phyloP scores from a whole-genome alignment of 1,140 invertebrate genomes.

The Eciton burchellii region DNA sequence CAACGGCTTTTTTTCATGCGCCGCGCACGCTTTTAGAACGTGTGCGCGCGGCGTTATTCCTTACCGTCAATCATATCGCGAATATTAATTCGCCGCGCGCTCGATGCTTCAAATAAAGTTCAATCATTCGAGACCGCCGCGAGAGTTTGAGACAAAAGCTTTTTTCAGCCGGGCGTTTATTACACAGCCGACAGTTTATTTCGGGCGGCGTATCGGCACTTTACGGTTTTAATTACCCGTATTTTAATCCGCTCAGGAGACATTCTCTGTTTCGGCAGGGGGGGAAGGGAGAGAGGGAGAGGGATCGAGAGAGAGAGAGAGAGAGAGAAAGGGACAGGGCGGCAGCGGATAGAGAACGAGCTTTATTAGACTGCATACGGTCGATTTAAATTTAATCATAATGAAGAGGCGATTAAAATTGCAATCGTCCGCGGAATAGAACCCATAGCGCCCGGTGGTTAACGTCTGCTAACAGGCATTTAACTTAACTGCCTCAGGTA shows the following conservation, averaged over 20 bases:
- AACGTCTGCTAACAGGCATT: constrained; percentile 85
- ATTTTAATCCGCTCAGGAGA: constrained; percentile 80
- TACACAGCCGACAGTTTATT: constrained; percentile 81
- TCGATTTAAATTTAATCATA: constrained; percentile 85
- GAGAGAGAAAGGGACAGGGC: neutral
- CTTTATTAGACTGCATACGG: constrained; percentile 78
- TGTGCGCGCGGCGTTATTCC: constrained; percentile 53
- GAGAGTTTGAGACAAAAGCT: constrained; percentile 78
- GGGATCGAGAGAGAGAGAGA: neutral
- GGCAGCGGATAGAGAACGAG: constrained; percentile 72
- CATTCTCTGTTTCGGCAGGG: constrained; percentile 77
- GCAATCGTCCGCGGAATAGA: constrained; percentile 84
- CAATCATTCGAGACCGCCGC: constrained; percentile 73
- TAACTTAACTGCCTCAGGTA: constrained; percentile 85
- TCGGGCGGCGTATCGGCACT: constrained; percentile 80
- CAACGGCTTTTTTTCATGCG: constrained; percentile 68
- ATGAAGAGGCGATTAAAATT: constrained; percentile 85
- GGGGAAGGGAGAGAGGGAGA: neutral
- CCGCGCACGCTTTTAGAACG: constrained; percentile 64
- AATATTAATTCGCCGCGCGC: constrained; percentile 74
- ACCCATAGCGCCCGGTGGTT: constrained; percentile 81
- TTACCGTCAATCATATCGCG: constrained; percentile 74
- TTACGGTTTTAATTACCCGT: constrained; percentile 83
- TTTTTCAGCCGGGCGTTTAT: constrained; percentile 78
- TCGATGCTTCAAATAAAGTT: constrained; percentile 82